These are phyloP conservation scores for Gerris lacustris DNA, from an alignment of 2,888 invertebrate genomes.

Conservation along the genomic window DNA sequence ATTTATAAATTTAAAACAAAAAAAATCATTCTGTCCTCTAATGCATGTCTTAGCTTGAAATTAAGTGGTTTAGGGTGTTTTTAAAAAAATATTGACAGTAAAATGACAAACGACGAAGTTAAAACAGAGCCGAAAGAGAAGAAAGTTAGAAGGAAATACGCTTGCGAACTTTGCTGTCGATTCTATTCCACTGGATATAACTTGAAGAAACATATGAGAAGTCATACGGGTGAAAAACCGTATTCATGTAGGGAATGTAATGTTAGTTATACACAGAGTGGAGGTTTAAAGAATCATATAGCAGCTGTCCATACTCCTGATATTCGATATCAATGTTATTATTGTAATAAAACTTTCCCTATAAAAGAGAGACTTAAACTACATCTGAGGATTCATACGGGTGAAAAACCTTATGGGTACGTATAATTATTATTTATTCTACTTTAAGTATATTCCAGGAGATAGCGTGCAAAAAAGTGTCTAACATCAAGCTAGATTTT, in stretches of 20 bases:
- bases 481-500: not conserved
- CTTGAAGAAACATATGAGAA: conserved; percentile 52
- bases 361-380: conserved; percentile 60
- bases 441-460: conserved; percentile 12
- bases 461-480: not conserved
- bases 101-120: no score
- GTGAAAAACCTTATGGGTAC: conserved; percentile 50
- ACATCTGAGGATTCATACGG: conserved; percentile 61
- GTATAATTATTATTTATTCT: conserved; percentile 11
- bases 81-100: no score
- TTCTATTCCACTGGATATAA: conserved; percentile 51
- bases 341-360: conserved; percentile 63
- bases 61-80: no score
- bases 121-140: conserved; percentile 21
- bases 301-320: conserved; percentile 43
- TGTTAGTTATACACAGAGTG: conserved; percentile 50
- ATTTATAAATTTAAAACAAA: no score
- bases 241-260: conserved; percentile 51
- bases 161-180: conserved; percentile 53
- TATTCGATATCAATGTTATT: conserved; percentile 51
- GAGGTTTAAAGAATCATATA: conserved; percentile 52
- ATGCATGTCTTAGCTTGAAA: no score
- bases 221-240: conserved; percentile 53
- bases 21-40: no score
- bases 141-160: conserved; percentile 31